These are phyloP conservation scores for Geophilus truncorum DNA, from an alignment of 2,888 invertebrate species.

Conservation along the genomic window DNA sequence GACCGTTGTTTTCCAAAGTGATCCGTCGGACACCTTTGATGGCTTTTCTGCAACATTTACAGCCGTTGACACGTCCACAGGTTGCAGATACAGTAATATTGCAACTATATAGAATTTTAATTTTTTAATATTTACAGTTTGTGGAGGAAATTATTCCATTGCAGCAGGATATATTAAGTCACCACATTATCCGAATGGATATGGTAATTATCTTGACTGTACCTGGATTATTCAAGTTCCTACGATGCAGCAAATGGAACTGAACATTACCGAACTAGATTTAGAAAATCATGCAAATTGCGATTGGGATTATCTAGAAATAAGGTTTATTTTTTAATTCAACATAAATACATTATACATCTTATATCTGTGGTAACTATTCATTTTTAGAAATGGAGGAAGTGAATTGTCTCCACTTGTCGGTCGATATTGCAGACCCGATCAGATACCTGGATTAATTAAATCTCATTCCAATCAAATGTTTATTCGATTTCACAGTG, in stretches of 20 bases:
- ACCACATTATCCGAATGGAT: constrained; percentile 71
- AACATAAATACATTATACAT: too few relatives aligned
- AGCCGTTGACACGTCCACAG: constrained; percentile 61
- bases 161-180: constrained; percentile 65
- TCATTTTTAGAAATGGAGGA: constrained; percentile 66
- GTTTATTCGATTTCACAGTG: constrained; percentile 69
- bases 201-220: constrained; percentile 67
- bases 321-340: too few relatives aligned
- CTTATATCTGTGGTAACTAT: too few relatives aligned
- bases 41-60: constrained; percentile 73
- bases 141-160: constrained; percentile 67
- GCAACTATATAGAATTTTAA: too few relatives aligned
- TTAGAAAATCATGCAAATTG: constrained; percentile 59
- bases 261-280: constrained; percentile 62
- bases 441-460: constrained; percentile 53
- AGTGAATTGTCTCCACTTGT: constrained; percentile 65
- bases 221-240: constrained; percentile 70
- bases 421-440: constrained; percentile 70
- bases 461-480: constrained; percentile 70
- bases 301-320: constrained; percentile 65
- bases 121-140: constrained; percentile 56
- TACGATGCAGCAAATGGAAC: constrained; percentile 64
- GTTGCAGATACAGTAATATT: too few relatives aligned
- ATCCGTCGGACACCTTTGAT: constrained; percentile 54
- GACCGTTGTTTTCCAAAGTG: constrained; percentile 65